Conservation (phyloP, 2,797 vertebrate genomes). For the Neomorphus geoffroyi region DNA sequence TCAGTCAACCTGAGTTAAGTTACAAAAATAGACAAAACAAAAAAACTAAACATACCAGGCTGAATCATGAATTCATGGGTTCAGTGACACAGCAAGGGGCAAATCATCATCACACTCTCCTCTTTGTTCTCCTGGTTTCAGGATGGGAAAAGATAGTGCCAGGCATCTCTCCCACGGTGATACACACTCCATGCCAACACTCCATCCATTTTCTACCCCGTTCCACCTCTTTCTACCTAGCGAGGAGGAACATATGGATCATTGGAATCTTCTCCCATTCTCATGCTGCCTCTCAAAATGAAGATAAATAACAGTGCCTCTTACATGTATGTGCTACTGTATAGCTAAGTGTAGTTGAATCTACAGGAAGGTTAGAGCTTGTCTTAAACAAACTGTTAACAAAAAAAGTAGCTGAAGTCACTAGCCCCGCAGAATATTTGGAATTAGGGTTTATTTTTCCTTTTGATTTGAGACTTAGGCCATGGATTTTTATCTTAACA, state of each 20-base stretch:
- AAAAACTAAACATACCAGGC: background rate
- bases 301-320: background rate
- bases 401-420: background rate
- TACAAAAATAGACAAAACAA: conserved; percentile 35
- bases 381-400: background rate
- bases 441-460: background rate
- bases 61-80: background rate
- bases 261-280: background rate
- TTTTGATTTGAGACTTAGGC: background rate
- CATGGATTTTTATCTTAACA: background rate
- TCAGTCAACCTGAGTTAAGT: background rate
- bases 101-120: background rate
- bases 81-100: background rate
- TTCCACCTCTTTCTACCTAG: background rate
- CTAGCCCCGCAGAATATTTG: background rate
- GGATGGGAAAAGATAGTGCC: background rate
- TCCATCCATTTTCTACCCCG: background rate
- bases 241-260: background rate
- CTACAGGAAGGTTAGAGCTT: background rate
- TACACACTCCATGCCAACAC: background rate
- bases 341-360: background rate
- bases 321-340: background rate
- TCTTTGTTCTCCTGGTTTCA: conserved; percentile 6
- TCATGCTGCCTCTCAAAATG: background rate
- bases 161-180: background rate